Evolutionary conservation across 64 coral and sea anemone genomes (phyloP).

Genomic region (Pocillopora verrucosa): DNA sequence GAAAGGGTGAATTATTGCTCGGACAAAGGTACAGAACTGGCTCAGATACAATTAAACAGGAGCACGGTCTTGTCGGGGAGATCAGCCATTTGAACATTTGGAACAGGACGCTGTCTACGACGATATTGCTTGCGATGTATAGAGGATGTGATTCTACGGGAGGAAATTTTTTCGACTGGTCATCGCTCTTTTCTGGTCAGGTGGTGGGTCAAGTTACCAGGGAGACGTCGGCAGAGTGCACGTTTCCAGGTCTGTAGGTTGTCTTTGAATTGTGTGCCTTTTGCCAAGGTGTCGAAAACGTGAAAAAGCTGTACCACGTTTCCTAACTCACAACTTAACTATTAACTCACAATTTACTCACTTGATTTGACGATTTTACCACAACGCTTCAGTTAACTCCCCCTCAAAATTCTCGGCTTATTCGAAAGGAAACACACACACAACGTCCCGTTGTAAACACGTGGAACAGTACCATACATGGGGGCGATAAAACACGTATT

Average conservation of each 20-base stretch:
- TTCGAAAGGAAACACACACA: too few relatives aligned
- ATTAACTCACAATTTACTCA: too few relatives aligned
- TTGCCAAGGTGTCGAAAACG: not conserved
- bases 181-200: not conserved
- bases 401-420: too few relatives aligned
- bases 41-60: not conserved
- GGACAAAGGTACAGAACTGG: not conserved
- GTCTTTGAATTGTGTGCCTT: not conserved
- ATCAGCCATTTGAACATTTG: constrained; percentile 14
- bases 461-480: too few relatives aligned
- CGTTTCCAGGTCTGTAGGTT: not conserved
- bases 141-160: not conserved
- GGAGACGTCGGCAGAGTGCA: constrained; percentile 11
- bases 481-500: too few relatives aligned
- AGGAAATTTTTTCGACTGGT: constrained; percentile 8
- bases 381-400: too few relatives aligned
- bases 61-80: not conserved
- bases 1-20: not conserved
- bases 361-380: too few relatives aligned
- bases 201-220: not conserved
- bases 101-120: not conserved
- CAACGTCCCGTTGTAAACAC: too few relatives aligned
- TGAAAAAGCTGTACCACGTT: too few relatives aligned
- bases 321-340: too few relatives aligned
- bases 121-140: not conserved